Conservation (phyloP, 2,797 vertebrate genomes). For the Petrocephalus sullivani region DNA sequence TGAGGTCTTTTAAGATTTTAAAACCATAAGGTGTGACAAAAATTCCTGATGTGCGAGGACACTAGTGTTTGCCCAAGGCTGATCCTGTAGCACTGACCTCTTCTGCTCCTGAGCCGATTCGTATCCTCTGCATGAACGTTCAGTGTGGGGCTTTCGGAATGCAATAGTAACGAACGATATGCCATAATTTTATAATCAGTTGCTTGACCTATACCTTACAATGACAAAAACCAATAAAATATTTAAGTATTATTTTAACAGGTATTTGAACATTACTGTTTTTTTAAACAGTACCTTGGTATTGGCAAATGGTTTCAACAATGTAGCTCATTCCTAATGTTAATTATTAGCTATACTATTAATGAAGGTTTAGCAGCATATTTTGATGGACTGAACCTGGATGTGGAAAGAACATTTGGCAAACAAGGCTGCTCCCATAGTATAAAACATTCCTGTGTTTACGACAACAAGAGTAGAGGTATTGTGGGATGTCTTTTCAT, state of each 20-base stretch:
- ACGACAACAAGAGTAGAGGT: not conserved
- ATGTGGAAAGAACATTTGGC: not conserved
- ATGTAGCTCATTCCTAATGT: not conserved
- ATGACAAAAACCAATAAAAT: not conserved
- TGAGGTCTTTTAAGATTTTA: not conserved
- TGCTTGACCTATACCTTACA: not conserved
- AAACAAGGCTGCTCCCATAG: not conserved
- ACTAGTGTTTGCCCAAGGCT: conserved; percentile 24
- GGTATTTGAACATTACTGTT: not conserved
- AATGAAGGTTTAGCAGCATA: not conserved
- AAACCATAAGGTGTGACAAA: not conserved
- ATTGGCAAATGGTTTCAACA: not conserved
- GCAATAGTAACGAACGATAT: not conserved
- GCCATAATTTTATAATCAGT: not conserved
- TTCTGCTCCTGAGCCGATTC: not conserved
- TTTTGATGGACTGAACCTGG: not conserved
- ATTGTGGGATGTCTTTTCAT: conserved; percentile 6
- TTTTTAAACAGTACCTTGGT: not conserved
- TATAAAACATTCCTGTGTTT: not conserved
- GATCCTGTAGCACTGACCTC: not conserved
- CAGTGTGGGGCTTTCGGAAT: not conserved
- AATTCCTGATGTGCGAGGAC: not conserved
- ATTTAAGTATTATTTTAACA: not conserved
- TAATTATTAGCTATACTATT: not conserved
- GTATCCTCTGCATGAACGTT: not conserved